These are phyloP conservation scores for Calephelis nemesis DNA, from an alignment of 1,140 invertebrate species.

Conservation along the genomic window DNA sequence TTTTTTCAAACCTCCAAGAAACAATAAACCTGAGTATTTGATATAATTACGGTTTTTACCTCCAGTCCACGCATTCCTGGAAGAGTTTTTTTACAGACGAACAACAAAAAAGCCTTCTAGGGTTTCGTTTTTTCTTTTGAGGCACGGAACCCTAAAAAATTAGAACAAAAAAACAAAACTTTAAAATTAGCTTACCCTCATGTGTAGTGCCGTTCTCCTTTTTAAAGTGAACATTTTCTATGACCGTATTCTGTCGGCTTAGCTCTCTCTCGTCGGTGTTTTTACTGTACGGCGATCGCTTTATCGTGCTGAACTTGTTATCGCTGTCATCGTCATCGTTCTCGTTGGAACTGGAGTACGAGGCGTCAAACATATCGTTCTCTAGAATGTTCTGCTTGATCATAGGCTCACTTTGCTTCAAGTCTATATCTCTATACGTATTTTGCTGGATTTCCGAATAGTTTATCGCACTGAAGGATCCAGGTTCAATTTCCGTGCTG, in stretches of 20 bases:
- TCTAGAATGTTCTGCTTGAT: slow-evolving; percentile 78
- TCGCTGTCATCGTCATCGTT: slow-evolving; percentile 81
- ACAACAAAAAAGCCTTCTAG: too few species aligned
- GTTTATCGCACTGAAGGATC: slow-evolving; percentile 58
- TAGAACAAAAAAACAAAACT: not conserved
- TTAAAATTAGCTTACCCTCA: slow-evolving; percentile 53
- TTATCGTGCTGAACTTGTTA: slow-evolving; percentile 84
- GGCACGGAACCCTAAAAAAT: too few species aligned
- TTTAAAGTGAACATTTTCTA: slow-evolving; percentile 74
- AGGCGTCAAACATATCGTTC: slow-evolving; percentile 76
- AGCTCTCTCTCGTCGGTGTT: slow-evolving; percentile 65
- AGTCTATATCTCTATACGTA: slow-evolving; percentile 48
- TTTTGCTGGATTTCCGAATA: slow-evolving; percentile 51
- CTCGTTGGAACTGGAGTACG: slow-evolving; percentile 79
- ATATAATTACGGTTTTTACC: too few species aligned
- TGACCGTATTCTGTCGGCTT: slow-evolving; percentile 74
- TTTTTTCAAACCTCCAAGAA: too few species aligned
- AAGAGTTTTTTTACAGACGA: too few species aligned
- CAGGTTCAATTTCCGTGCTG: slow-evolving; percentile 59
- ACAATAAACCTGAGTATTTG: too few species aligned
- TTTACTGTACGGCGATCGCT: slow-evolving; percentile 83
- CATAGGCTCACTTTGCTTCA: slow-evolving; percentile 72
- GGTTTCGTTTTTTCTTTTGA: too few species aligned
- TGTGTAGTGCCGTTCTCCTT: slow-evolving; percentile 71
- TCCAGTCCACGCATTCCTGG: too few species aligned